These are phyloP conservation scores for Catagonus wagneri DNA, from an alignment of 2,113 vertebrate species.

Conservation along the genomic window DNA sequence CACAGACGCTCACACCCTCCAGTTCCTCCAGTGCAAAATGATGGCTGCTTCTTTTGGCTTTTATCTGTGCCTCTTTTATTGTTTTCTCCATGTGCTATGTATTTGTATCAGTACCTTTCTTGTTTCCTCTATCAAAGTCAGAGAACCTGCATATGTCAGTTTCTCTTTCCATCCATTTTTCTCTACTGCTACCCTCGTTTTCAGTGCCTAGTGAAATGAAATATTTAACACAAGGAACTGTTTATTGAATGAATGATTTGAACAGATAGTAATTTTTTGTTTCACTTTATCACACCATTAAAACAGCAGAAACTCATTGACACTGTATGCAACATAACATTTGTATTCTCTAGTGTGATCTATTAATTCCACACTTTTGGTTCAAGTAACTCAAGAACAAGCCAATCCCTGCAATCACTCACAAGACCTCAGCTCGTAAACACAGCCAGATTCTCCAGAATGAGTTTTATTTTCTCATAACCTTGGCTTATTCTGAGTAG, in stretches of 20 bases:
- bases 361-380: not conserved
- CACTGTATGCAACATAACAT: not conserved
- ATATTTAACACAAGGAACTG: not conserved
- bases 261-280: not conserved
- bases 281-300: not conserved
- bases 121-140: not conserved
- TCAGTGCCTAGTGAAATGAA: not conserved
- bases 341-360: constrained; percentile 9
- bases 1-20: not conserved
- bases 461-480: constrained; percentile 18
- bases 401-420: not conserved
- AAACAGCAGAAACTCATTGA: not conserved
- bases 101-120: not conserved
- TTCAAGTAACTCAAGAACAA: not conserved
- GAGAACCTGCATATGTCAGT: not conserved
- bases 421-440: not conserved
- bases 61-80: not conserved
- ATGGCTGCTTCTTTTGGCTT: not conserved
- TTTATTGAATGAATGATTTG: constrained; percentile 26
- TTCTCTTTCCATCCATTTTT: not conserved
- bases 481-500: constrained; percentile 28
- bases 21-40: not conserved
- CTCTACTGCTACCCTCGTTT: not conserved
- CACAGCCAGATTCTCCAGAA: not conserved
- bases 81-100: not conserved